phyloP scores from a whole-genome alignment of 2,113 vertebrate species.

The Leptobrachium leishanense region DNA sequence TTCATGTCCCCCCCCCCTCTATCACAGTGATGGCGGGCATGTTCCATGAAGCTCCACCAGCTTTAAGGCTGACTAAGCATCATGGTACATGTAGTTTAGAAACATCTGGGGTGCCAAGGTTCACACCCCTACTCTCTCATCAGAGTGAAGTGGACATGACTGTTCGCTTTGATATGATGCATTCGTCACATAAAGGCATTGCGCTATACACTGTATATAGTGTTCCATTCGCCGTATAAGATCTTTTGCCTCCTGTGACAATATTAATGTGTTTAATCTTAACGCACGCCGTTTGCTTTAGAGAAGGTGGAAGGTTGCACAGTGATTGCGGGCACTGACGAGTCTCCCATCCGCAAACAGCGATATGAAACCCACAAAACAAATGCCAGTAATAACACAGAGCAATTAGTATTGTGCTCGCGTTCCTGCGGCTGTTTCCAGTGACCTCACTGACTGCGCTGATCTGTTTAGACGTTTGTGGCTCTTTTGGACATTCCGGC shows the following conservation, averaged over 20 bases:
- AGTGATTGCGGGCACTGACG: neutral
- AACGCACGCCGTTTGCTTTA: neutral
- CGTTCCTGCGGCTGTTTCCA: neutral
- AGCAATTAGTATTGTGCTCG: neutral
- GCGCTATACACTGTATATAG: neutral
- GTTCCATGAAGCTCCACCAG: too few species aligned
- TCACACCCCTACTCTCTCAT: too few species aligned
- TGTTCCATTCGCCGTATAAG: neutral
- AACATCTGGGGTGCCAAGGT: too few species aligned
- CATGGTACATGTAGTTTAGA: too few species aligned
- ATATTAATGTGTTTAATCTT: conserved; percentile 18
- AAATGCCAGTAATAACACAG: conserved; percentile 17
- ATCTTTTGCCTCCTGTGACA: neutral
- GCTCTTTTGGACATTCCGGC: too few species aligned
- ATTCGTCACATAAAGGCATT: too few species aligned
- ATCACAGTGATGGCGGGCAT: too few species aligned
- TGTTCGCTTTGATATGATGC: too few species aligned
- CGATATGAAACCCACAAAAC: neutral
- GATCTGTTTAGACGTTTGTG: too few species aligned
- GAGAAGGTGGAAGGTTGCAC: neutral
- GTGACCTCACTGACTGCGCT: neutral
- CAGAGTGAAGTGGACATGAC: too few species aligned
- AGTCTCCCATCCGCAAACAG: neutral
- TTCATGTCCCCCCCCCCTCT: too few species aligned
- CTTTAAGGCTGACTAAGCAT: too few species aligned